Conservation (phyloP, 2,888 invertebrate genomes). For the Byasa hedistus region DNA sequence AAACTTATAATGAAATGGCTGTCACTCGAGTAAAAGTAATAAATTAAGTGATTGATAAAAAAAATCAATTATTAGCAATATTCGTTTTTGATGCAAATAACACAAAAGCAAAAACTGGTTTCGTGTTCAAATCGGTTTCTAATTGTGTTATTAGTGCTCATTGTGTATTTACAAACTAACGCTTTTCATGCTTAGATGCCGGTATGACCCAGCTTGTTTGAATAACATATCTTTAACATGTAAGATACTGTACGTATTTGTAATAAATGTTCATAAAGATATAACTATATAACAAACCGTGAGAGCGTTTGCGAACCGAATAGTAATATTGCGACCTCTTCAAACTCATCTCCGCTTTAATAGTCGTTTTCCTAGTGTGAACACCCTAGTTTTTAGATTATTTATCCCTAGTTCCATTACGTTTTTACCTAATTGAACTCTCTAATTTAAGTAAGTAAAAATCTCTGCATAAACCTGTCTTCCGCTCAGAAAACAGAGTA, state of each 20-base stretch:
- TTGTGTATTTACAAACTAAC: constrained; percentile 8
- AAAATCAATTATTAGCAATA: background rate
- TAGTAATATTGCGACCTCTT: no score
- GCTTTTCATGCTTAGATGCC: background rate
- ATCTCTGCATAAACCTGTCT: no score
- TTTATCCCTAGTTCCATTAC: no score
- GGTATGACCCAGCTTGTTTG: background rate
- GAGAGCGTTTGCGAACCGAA: no score
- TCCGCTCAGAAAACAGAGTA: no score
- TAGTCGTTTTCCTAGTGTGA: no score
- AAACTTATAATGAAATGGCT: background rate
- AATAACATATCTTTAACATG: background rate
- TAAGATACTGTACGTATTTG: background rate
- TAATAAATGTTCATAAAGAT: no score
- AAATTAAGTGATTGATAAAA: background rate
- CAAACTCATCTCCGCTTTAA: no score
- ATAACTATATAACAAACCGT: no score
- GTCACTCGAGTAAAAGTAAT: background rate
- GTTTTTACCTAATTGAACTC: no score
- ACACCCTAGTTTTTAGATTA: no score
- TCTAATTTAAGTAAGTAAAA: no score
- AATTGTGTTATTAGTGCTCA: constrained; percentile 19
- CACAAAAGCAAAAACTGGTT: constrained; percentile 23
- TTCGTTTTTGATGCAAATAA: constrained; percentile 8
- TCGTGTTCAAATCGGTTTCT: constrained; percentile 15